Base-by-base conservation (phyloP, 2,797 vertebrate species). In the Helostoma temminkii region DNA sequence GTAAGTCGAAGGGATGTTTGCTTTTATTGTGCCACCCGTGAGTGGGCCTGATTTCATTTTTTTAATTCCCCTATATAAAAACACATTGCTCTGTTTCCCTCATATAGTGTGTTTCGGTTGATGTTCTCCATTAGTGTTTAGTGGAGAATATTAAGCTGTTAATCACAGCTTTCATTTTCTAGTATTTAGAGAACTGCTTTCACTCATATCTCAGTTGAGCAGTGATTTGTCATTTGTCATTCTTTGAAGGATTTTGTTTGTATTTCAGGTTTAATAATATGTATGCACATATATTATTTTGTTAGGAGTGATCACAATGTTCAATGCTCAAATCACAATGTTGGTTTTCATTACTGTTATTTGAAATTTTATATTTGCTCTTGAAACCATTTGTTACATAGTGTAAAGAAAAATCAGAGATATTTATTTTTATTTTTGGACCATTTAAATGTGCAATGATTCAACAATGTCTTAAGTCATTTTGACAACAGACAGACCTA, bases 341-440 rank as follows among this genome's bases (percentile, higher is more conserved):
- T 10, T 56, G 36, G 16, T 25, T 56, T 57, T 55, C 6, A 18
- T 54, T 19, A 3, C 41, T n/a, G 6, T 45, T 30, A 52, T 48
- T 21, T 21, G 15, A 18, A 18, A 10, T n/a, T 1, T 11, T 24
- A 6, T 22, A 15, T 36, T 24, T 41, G 9, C 8, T 21, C 66
- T 45, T 55, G 18, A 15, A 37, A 6, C 9, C 12, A 19, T 68
- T n/a, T 28, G 7, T 42, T 19, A 59, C 5, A 45, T 24, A n/a
- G 9, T 62, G 18, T 57, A 9, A 11, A 57, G 1, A 19, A 6
- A 32, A 16, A 21, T 28, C 52, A n/a, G 18, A 18, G 3, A 54
- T 34, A 37, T 55, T 32, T 46, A 53, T 58, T 28, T 55, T 7
- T 24, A 3, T 65, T 68, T 55, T 71, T 65, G 36, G 37, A 74